Conservation (phyloP, 2,888 invertebrate genomes). For the Gymnosoma rotundatum region DNA sequence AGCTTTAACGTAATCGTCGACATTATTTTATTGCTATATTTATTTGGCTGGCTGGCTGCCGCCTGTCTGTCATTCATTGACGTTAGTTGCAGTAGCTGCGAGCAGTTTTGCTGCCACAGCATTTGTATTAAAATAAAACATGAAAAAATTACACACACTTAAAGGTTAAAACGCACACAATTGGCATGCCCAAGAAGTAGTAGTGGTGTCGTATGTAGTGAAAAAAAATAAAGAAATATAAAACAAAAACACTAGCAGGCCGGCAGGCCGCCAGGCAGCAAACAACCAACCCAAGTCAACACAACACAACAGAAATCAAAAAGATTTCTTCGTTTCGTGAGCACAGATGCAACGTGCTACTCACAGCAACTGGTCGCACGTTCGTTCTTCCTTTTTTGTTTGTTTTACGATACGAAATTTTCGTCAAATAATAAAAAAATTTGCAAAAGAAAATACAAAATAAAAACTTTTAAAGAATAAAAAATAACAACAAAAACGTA, state of each 20-base stretch:
- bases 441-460: constrained; percentile 9
- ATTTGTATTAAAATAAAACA: constrained; percentile 42
- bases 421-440: constrained; percentile 26
- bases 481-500: constrained; percentile 35
- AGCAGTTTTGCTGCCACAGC: constrained; percentile 18
- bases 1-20: constrained; percentile 51
- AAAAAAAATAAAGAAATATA: neutral
- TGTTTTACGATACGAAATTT: constrained; percentile 42
- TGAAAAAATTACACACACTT: constrained; percentile 32
- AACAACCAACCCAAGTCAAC: constrained; percentile 68
- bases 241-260: constrained; percentile 12
- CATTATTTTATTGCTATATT: constrained; percentile 39
- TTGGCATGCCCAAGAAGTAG: constrained; percentile 50
- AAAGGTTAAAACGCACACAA: neutral
- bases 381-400: constrained; percentile 64
- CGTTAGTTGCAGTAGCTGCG: constrained; percentile 34
- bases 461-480: constrained; percentile 1
- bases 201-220: constrained; percentile 26
- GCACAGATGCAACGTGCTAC: constrained; percentile 78
- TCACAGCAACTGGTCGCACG: constrained; percentile 77
- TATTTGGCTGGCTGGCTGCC: constrained; percentile 29
- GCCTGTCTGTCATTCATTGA: constrained; percentile 48
- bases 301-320: constrained; percentile 76
- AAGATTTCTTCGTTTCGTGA: constrained; percentile 74
- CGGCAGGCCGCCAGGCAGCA: constrained; percentile 42